phyloP scores from a whole-genome alignment of 2,113 vertebrate species.

The Microcebus griseorufus region DNA sequence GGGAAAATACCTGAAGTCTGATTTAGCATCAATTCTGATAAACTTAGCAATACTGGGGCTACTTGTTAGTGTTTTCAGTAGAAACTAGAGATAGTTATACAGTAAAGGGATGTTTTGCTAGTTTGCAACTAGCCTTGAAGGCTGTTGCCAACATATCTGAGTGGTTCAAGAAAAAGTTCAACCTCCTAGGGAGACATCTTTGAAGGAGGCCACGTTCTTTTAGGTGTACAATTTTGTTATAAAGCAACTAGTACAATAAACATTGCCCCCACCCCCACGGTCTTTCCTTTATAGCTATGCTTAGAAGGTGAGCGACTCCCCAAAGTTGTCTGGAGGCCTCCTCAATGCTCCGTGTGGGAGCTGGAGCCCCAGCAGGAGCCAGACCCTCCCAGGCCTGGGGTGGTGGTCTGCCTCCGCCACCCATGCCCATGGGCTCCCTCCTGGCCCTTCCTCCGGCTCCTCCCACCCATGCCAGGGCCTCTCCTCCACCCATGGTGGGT shows the following conservation, averaged over 20 bases:
- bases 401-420: background rate
- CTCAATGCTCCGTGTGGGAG: background rate
- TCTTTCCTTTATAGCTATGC: background rate
- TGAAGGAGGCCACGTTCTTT: background rate
- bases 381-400: background rate
- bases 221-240: background rate
- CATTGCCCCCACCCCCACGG: fast-evolving
- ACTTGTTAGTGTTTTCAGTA: background rate
- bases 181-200: background rate
- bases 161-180: background rate
- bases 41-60: background rate
- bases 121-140: background rate
- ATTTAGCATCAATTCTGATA: background rate
- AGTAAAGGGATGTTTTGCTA: background rate
- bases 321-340: background rate
- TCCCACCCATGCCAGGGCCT: background rate
- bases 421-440: fast-evolving
- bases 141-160: background rate
- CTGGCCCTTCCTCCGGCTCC: background rate
- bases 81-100: background rate
- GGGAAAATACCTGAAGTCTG: background rate
- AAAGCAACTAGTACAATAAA: background rate
- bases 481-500: background rate
- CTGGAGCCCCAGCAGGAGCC: background rate
- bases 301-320: background rate